A percentile compares a stretch with the other conserved stretches of the same genome.
Conservation (phyloP, 2,888 invertebrate genomes). For the Abrostola triplasia region DNA sequence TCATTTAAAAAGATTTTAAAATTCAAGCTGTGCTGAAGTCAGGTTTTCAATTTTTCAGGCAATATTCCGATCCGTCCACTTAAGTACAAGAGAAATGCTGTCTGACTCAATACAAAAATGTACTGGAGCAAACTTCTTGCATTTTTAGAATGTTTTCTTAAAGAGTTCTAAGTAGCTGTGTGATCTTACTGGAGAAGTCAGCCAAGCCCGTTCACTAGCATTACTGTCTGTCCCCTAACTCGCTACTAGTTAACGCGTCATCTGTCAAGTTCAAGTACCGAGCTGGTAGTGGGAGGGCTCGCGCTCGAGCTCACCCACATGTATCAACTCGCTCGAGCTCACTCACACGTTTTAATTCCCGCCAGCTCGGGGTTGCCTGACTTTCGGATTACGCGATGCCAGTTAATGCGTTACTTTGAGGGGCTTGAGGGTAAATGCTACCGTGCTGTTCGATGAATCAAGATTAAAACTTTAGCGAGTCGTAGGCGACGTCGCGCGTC, state of each 20-base stretch:
- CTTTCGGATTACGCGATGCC: conserved; percentile 27
- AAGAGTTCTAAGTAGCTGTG: neutral
- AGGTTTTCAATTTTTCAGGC: too few species aligned
- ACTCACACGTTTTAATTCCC: conserved; percentile 43
- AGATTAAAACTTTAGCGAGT: conserved; percentile 6
- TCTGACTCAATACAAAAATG: too few species aligned
- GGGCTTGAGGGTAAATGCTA: conserved; percentile 31
- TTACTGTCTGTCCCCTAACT: conserved; percentile 31
- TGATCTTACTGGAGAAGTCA: conserved; percentile 1
- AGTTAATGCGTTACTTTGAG: conserved; percentile 29
- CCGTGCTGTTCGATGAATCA: conserved; percentile 28
- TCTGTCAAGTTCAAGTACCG: conserved; percentile 44
- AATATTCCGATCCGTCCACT: too few species aligned
- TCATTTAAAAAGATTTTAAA: neutral
- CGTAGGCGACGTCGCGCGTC: neutral
- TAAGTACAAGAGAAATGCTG: too few species aligned
- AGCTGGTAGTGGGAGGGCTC: conserved; percentile 26
- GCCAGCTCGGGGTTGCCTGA: conserved; percentile 29
- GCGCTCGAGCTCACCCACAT: conserved; percentile 29
- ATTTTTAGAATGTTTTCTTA: too few species aligned
- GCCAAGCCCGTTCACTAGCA: conserved; percentile 21
- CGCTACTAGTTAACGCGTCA: conserved; percentile 50
- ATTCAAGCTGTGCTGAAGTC: too few species aligned
- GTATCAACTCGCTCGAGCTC: conserved; percentile 32
- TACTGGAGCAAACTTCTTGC: too few species aligned